These are phyloP conservation scores for Ophioninae sp. DNA, from an alignment of 2,888 invertebrate species.

Conservation along the genomic window DNA sequence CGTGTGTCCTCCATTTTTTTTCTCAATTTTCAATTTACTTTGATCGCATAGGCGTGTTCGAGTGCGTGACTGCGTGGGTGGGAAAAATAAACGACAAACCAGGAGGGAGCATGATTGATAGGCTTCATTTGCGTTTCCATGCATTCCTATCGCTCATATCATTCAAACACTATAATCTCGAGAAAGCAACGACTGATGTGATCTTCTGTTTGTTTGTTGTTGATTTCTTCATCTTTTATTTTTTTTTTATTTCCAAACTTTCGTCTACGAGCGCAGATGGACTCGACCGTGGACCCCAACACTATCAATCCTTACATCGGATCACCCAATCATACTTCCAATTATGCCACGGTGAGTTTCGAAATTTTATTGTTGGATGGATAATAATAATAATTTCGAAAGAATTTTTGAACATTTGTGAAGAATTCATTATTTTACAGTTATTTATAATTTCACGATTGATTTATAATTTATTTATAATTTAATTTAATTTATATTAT, in stretches of 20 bases:
- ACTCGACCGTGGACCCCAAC: conserved; percentile 80
- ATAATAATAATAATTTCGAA: no score
- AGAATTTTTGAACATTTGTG: no score
- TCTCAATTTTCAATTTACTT: neutral
- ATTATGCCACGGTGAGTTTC: conserved; percentile 78
- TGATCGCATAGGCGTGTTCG: neutral
- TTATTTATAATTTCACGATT: no score
- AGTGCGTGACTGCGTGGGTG: neutral
- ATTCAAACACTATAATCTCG: neutral
- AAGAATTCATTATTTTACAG: no score
- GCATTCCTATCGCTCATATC: neutral
- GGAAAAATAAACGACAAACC: neutral
- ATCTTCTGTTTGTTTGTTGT: neutral
- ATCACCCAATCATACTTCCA: conserved; percentile 80
- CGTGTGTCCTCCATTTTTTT: neutral
- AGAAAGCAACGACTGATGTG: conserved; percentile 1
- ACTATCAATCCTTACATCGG: conserved; percentile 79
- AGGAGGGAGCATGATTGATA: conserved; percentile 1
- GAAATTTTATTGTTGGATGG: no score
- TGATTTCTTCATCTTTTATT: conserved; percentile 66
- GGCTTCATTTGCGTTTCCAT: neutral
- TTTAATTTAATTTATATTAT: no score
- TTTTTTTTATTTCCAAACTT: conserved; percentile 35
- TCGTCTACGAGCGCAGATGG: conserved; percentile 79
- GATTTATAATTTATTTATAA: no score